A percentile compares a stretch with the other conserved stretches of the same genome.
Conservation (phyloP, 2,113 vertebrate species). For the Corythoichthys intestinalis region DNA sequence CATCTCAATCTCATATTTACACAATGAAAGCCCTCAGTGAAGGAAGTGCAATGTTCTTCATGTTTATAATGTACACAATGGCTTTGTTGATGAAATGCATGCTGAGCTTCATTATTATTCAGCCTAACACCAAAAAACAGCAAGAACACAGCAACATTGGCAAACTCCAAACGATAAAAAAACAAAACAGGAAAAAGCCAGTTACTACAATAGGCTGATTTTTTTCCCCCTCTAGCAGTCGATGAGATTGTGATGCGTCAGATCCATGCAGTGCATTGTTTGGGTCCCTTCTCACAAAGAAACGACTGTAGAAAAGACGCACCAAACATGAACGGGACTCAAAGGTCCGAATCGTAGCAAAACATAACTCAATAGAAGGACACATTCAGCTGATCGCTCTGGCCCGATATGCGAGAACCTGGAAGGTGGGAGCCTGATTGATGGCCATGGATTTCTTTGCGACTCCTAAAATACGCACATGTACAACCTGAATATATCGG, state of each 20-base stretch:
- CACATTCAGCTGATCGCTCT: conserved; percentile 1
- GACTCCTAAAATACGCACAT: background rate
- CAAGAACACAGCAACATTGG: conserved; percentile 71
- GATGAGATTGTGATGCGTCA: conserved; percentile 79
- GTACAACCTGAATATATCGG: conserved; percentile 9
- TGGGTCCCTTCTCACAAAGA: conserved; percentile 51
- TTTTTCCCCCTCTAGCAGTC: conserved; percentile 64
- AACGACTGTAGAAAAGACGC: background rate
- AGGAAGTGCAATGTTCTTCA: conserved; percentile 74
- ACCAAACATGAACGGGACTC: background rate
- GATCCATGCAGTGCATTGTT: conserved; percentile 79
- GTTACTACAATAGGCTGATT: conserved; percentile 65
- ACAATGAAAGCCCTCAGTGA: conserved; percentile 71
- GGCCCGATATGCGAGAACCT: conserved; percentile 2
- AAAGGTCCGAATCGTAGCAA: background rate
- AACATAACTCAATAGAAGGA: conserved; percentile 1
- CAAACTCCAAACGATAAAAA: conserved; percentile 49
- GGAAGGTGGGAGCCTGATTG: conserved; percentile 3
- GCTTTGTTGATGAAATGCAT: conserved; percentile 79
- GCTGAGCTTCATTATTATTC: conserved; percentile 79
- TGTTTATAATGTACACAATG: conserved; percentile 56
- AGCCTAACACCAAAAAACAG: conserved; percentile 61
- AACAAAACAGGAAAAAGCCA: conserved; percentile 8
- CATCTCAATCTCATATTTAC: conserved; percentile 70
- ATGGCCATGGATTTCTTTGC: conserved; percentile 4